Conservation (phyloP, 2,113 vertebrate species). For the Sinosuthora webbiana region DNA sequence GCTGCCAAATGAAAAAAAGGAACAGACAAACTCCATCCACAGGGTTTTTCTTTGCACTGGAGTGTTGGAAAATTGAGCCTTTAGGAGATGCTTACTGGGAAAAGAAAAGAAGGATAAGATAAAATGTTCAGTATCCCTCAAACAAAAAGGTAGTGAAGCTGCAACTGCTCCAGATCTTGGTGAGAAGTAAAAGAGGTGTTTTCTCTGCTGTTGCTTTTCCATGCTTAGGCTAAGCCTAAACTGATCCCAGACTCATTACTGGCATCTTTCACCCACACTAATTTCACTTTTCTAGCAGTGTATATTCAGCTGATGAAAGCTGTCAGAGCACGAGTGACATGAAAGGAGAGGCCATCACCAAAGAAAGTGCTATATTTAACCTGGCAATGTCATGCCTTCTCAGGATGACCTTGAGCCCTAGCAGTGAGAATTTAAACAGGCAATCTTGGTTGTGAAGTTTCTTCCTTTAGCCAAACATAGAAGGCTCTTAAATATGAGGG, state of each 20-base stretch:
- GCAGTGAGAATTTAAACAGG: background rate
- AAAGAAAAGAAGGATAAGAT: background rate
- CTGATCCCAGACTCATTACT: background rate
- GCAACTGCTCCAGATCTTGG: background rate
- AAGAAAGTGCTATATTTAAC: constrained; percentile 63
- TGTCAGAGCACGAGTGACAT: constrained; percentile 16
- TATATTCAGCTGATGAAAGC: constrained; percentile 29
- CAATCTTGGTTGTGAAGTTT: background rate
- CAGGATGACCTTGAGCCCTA: constrained; percentile 25
- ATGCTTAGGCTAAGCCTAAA: background rate
- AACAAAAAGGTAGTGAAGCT: background rate
- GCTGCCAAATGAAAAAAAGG: background rate
- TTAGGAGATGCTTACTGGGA: background rate
- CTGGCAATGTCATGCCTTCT: background rate
- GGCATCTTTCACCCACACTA: background rate
- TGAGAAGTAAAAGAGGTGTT: background rate
- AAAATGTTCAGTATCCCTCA: background rate
- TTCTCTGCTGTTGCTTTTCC: background rate
- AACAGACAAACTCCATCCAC: background rate
- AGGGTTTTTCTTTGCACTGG: background rate
- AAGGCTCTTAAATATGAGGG: background rate
- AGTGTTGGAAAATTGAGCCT: background rate
- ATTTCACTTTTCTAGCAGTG: constrained; percentile 28
- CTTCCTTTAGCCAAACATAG: background rate
- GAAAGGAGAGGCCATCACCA: constrained; percentile 12